These are phyloP conservation scores for Aythya fuligula DNA, from an alignment of 2,797 vertebrate genomes.

Conservation along the genomic window DNA sequence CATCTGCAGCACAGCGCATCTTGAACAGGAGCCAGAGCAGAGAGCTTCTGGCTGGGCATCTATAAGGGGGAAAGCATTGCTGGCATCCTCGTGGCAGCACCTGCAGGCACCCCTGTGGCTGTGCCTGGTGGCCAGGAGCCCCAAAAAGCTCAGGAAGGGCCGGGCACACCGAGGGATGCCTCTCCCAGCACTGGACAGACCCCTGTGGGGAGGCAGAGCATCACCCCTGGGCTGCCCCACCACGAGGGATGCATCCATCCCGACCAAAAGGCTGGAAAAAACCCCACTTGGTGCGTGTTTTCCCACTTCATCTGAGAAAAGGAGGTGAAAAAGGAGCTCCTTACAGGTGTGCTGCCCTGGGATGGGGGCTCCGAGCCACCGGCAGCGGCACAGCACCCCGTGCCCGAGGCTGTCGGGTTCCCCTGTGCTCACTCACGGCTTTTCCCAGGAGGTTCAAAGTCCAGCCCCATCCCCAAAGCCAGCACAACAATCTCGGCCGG, in stretches of 20 bases:
- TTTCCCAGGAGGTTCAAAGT: background rate
- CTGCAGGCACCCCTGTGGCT: background rate
- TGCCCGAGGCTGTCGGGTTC: background rate
- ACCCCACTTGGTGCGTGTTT: fast-evolving
- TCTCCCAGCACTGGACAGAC: background rate
- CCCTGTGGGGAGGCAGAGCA: background rate
- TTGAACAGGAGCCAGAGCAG: background rate
- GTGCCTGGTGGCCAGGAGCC: background rate
- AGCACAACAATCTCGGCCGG: background rate
- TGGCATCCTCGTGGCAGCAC: background rate
- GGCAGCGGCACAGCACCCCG: fast-evolving
- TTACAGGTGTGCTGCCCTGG: background rate
- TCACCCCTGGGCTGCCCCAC: fast-evolving
- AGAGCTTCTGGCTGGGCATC: background rate
- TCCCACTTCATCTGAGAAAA: fast-evolving
- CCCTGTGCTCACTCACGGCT: fast-evolving
- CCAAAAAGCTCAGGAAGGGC: background rate
- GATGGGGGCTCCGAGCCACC: background rate
- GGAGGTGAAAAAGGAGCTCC: background rate
- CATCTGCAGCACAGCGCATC: background rate
- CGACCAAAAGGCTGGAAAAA: background rate
- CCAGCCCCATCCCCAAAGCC: background rate
- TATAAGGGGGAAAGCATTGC: fast-evolving
- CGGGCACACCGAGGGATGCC: background rate
- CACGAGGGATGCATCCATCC: background rate